These are phyloP conservation scores for Eulemur rubriventer DNA, from an alignment of 2,797 vertebrate genomes.

Conservation along the genomic window DNA sequence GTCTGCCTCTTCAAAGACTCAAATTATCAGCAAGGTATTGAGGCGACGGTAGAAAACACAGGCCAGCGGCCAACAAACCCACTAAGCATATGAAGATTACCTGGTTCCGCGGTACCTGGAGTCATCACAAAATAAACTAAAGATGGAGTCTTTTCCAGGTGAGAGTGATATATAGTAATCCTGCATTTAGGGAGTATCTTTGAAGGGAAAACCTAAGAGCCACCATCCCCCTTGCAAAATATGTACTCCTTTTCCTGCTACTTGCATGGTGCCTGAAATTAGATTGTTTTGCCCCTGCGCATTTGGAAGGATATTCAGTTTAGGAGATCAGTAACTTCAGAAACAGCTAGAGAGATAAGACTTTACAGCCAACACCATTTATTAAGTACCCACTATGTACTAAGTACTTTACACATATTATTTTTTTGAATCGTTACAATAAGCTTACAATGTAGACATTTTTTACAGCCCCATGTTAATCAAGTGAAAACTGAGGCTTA, in stretches of 20 bases:
- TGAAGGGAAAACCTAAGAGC: not conserved
- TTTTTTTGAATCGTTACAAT: not conserved
- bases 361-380: not conserved
- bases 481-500: constrained; percentile 6
- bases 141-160: not conserved
- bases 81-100: not conserved
- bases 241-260: not conserved
- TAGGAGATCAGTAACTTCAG: constrained; percentile 9
- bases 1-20: constrained; percentile 58
- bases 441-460: not conserved
- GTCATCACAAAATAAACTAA: not conserved
- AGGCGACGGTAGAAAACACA: not conserved
- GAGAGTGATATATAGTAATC: not conserved
- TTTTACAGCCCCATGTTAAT: not conserved
- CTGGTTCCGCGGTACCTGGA: not conserved
- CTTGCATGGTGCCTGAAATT: not conserved
- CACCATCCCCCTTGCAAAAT: not conserved
- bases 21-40: constrained; percentile 32
- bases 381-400: not conserved
- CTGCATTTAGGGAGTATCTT: no score
- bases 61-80: not conserved
- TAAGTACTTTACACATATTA: not conserved
- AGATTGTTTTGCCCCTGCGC: not conserved
- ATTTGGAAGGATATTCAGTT: not conserved
- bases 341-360: not conserved